These are phyloP conservation scores for Oedothorax gibbosus DNA, from an alignment of 1,140 invertebrate species.

Conservation along the genomic window DNA sequence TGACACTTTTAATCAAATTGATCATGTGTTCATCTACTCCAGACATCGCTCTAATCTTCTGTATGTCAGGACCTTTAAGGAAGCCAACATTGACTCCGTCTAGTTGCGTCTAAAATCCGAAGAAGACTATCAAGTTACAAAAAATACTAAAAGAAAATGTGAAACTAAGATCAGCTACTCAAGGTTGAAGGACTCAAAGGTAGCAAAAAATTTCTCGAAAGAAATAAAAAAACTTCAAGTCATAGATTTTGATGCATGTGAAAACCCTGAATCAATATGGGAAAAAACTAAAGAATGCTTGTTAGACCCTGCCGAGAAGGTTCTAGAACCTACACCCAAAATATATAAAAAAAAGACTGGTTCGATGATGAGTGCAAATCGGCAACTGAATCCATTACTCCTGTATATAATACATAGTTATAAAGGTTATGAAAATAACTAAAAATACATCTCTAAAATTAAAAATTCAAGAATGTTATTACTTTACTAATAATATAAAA, in stretches of 20 bases:
- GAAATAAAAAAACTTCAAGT: background rate
- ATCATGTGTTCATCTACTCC: background rate
- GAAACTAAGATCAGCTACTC: background rate
- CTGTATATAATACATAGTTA: too few species aligned
- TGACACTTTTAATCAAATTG: background rate
- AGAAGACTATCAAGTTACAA: slow-evolving; percentile 6
- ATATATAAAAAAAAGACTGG: background rate
- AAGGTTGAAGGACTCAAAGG: background rate
- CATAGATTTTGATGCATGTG: background rate
- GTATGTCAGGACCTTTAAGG: background rate
- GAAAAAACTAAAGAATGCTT: background rate
- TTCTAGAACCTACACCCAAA: background rate
- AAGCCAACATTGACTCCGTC: background rate
- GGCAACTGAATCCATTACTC: background rate
- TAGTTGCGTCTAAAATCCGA: background rate
- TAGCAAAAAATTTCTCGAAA: background rate
- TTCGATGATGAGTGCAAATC: background rate
- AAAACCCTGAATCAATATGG: background rate
- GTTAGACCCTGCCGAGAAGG: background rate
- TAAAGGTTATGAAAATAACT: too few species aligned
- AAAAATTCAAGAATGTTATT: too few species aligned
- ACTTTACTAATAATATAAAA: too few species aligned
- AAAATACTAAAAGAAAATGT: background rate
- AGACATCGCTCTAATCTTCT: background rate
- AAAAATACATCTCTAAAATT: too few species aligned